Evolutionary conservation across 2,888 invertebrate genomes (phyloP), one percentile per base, ranked within the genome.

Genomic region (Cerastoderma edule): DNA sequence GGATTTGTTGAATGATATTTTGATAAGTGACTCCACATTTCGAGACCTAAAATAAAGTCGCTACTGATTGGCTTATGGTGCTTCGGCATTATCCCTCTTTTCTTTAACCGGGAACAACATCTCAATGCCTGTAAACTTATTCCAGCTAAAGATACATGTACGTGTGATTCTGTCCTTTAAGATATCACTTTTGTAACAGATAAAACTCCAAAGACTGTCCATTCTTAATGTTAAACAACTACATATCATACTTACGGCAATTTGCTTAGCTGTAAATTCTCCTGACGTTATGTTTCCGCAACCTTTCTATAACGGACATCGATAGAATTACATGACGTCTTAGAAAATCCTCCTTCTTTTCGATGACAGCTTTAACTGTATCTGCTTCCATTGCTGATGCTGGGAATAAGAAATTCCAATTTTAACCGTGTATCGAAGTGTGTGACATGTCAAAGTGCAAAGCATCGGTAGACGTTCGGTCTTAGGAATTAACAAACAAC

Each of bases 291-390:
- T 50, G 53, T 32, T 81, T 46, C 19, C 50, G 27, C 13, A 75
- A 46, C 27, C 63, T 68, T 5, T 73, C 60, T 27, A 78, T 64
- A 6, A 76, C 74, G 5, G 76, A 57, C 30, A 33, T 64, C 5
- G 75, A 76, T 50, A 82, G 56, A 28, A 75, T 68, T 16, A 78
- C 44, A 30, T 78, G 73, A 44, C 70, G 75, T 48, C 78, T 67
- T 22, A 70, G 69, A 54, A 67, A 80, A 32, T 72, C 77, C 35
- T 72, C 80, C 33, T 69, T 78, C 28, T 66, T 69, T 32, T 69
- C 74, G 13, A 75, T 28, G 27, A 74, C 71, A 33, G 50, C 73
- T 69, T 32, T 35, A 2, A 75, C 72, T 5, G 64, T 16, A 24
- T 63, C 56, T 22, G 67, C 22, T 2, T 74, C 73, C 78, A 78